Evolutionary conservation across 1,140 invertebrate genomes (phyloP).

Genomic region (Zeugodacus cucurbitae): DNA sequence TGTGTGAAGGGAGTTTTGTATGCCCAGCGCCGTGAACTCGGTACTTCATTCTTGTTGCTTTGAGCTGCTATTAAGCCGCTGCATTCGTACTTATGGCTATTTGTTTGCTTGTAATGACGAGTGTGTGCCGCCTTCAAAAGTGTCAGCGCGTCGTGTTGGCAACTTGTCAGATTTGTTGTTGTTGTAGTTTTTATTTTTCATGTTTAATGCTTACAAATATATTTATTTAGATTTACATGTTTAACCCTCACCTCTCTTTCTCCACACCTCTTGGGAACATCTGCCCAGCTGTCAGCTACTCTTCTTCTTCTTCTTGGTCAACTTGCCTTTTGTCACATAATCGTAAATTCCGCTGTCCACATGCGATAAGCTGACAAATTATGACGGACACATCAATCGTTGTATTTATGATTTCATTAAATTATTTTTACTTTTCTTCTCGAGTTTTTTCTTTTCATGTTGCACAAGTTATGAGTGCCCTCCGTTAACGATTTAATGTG

Average conservation of each 20-base stretch:
- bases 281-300: not conserved
- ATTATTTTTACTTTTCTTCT: not conserved
- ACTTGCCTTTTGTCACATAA: not conserved
- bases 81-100: not conserved
- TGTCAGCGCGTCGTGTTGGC: not conserved
- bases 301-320: not conserved
- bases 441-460: not conserved
- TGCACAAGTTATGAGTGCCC: not conserved
- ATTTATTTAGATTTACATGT: not conserved
- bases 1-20: not conserved
- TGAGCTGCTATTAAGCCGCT: not conserved
- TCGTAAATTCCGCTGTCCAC: slow-evolving; percentile 26
- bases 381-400: slow-evolving; percentile 25
- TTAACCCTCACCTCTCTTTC: not conserved
- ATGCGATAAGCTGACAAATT: slow-evolving; percentile 34
- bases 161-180: not conserved
- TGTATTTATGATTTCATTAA: slow-evolving; percentile 22
- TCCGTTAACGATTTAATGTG: slow-evolving; percentile 14
- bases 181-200: not conserved
- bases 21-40: not conserved
- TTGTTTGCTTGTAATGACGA: too few species aligned
- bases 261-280: not conserved
- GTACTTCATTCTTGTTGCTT: not conserved
- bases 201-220: not conserved
- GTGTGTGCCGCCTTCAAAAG: too few species aligned